These are phyloP conservation scores for Alethe castanea DNA, from an alignment of 2,113 vertebrate genomes.

Conservation along the genomic window DNA sequence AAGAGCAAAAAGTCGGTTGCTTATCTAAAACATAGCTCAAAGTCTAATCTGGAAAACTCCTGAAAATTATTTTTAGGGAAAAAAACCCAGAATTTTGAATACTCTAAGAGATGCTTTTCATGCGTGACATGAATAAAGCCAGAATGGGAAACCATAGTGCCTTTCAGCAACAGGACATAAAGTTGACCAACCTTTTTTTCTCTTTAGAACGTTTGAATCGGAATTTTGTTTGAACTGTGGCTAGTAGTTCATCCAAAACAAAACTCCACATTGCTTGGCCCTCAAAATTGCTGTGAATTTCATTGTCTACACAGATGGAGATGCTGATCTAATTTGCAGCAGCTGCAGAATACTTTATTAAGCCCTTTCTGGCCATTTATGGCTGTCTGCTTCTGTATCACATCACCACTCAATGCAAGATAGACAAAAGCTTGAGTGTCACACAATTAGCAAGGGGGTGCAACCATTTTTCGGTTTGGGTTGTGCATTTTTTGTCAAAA, in stretches of 20 bases:
- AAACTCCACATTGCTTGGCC: neutral
- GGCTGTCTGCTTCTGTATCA: conserved; percentile 14
- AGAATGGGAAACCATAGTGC: neutral
- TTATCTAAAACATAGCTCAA: neutral
- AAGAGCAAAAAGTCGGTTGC: neutral
- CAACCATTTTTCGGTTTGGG: conserved; percentile 1
- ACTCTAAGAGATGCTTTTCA: neutral
- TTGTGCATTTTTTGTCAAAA: neutral
- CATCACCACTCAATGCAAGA: neutral
- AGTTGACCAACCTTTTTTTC: neutral
- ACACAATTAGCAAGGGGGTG: conserved; percentile 9
- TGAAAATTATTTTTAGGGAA: neutral
- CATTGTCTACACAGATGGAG: conserved; percentile 23
- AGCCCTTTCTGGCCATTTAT: conserved; percentile 48
- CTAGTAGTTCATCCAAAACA: conserved; percentile 18
- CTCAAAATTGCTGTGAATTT: conserved; percentile 22
- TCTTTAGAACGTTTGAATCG: neutral
- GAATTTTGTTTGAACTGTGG: conserved; percentile 28
- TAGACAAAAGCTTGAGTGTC: conserved; percentile 52
- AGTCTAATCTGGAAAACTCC: neutral
- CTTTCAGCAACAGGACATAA: neutral
- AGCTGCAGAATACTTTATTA: conserved; percentile 51
- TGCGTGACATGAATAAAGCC: neutral
- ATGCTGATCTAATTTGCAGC: conserved; percentile 42
- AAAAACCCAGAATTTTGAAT: neutral